Conservation (phyloP, 2,797 vertebrate genomes). For the Myotis daubentonii region DNA sequence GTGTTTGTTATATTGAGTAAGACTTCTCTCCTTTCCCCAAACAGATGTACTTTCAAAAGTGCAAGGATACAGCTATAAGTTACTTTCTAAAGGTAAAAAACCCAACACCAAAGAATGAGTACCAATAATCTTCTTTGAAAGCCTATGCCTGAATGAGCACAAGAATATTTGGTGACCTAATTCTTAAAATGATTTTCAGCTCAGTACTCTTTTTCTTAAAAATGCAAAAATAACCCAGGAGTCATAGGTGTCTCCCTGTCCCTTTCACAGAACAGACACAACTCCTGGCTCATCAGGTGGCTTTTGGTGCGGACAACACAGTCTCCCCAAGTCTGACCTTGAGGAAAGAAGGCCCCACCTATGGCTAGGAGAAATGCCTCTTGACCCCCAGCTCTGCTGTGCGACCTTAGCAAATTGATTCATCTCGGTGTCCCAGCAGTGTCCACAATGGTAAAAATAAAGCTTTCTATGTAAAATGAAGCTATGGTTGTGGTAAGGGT, state of each 20-base stretch:
- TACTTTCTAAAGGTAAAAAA: slow-evolving; percentile 26
- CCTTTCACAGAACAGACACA: background rate
- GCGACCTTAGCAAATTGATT: background rate
- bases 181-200: slow-evolving; percentile 63
- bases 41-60: background rate
- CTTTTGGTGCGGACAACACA: background rate
- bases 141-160: slow-evolving; percentile 33
- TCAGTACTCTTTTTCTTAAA: slow-evolving; percentile 45
- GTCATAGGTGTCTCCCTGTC: background rate
- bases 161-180: slow-evolving; percentile 53
- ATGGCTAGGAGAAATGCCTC: background rate
- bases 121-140: slow-evolving; percentile 50
- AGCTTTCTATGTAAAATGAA: background rate
- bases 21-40: background rate
- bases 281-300: background rate
- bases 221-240: slow-evolving; percentile 36
- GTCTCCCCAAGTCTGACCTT: background rate
- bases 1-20: background rate
- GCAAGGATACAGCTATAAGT: background rate
- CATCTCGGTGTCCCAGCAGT: background rate
- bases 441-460: background rate
- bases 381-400: background rate
- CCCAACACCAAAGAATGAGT: background rate
- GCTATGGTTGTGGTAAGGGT: background rate
- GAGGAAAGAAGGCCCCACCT: background rate